phyloP scores from a whole-genome alignment of 1,140 invertebrate species.

The Drosophila pseudoananassae region DNA sequence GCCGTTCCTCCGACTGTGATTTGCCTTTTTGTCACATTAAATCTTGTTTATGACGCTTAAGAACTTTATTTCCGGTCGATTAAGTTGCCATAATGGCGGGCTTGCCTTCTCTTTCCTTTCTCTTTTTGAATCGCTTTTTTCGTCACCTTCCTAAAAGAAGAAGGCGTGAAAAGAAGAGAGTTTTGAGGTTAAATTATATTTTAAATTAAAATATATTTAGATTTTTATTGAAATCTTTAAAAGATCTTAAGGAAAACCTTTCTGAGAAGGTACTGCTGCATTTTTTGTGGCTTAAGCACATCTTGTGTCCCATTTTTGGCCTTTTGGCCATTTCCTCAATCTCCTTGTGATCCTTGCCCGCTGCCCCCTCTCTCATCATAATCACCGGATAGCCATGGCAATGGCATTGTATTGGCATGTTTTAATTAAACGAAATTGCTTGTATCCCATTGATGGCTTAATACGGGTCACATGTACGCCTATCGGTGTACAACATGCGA shows the following conservation, averaged over 20 bases:
- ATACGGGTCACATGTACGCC: conserved; percentile 54
- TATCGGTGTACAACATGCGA: conserved; percentile 17
- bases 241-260: too few relatives aligned
- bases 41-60: conserved; percentile 79
- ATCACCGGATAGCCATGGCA: conserved; percentile 48
- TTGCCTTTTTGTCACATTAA: conserved; percentile 81
- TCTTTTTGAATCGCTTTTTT: conserved; percentile 3
- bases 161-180: neutral
- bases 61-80: conserved; percentile 78
- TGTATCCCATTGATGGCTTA: conserved; percentile 76
- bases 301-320: too few relatives aligned
- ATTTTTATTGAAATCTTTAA: too few relatives aligned
- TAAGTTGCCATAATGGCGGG: conserved; percentile 73
- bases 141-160: neutral
- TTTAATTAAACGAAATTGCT: conserved; percentile 82
- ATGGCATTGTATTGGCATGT: conserved; percentile 60
- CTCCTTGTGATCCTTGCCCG: neutral
- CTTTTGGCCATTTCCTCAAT: too few relatives aligned
- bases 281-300: too few relatives aligned
- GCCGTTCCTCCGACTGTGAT: conserved; percentile 50
- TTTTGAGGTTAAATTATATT: neutral
- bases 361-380: conserved; percentile 1
- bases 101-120: conserved; percentile 23
- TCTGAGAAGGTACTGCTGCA: too few relatives aligned
- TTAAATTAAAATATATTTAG: too few relatives aligned